A percentile compares a stretch with the other conserved stretches of the same genome.
phyloP scores from a whole-genome alignment of 2,797 vertebrate species.

The Gila robusta region DNA sequence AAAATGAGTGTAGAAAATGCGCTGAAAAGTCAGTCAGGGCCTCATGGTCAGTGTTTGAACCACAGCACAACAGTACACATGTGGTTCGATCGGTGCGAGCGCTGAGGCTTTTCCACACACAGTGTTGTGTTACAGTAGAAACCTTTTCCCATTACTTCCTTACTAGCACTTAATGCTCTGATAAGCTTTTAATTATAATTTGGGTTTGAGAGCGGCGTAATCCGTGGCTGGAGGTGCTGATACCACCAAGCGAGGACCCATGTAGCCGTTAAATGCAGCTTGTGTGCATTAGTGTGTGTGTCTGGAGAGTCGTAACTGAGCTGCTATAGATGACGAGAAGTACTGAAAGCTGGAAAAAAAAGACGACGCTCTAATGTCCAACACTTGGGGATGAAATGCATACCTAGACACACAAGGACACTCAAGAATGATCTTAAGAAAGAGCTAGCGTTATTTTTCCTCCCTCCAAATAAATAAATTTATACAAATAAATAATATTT shows the following conservation, averaged over 20 bases:
- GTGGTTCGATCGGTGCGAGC: background rate
- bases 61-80: background rate
- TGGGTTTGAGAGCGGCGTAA: slow-evolving; percentile 53
- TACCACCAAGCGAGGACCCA: slow-evolving; percentile 43
- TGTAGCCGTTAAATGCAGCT: slow-evolving; percentile 26
- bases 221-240: slow-evolving; percentile 57
- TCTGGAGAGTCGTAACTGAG: slow-evolving; percentile 32
- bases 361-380: background rate
- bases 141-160: slow-evolving; percentile 45
- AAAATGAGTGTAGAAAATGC: too few relatives aligned
- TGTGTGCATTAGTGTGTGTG: slow-evolving; percentile 9
- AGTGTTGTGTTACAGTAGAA: slow-evolving; percentile 38
- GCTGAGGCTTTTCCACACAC: slow-evolving; percentile 16
- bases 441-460: background rate
- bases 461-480: too few relatives aligned
- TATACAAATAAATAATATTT: too few relatives aligned
- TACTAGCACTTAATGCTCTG: slow-evolving; percentile 52
- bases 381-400: slow-evolving; percentile 16
- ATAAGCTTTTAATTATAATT: slow-evolving; percentile 63
- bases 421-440: slow-evolving; percentile 15
- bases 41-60: background rate
- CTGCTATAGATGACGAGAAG: slow-evolving; percentile 12
- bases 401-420: slow-evolving; percentile 33
- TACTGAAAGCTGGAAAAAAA: background rate
- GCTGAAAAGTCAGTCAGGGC: background rate